Conservation (phyloP, 2,888 invertebrate genomes). For the Rugalucina vietnamica region DNA sequence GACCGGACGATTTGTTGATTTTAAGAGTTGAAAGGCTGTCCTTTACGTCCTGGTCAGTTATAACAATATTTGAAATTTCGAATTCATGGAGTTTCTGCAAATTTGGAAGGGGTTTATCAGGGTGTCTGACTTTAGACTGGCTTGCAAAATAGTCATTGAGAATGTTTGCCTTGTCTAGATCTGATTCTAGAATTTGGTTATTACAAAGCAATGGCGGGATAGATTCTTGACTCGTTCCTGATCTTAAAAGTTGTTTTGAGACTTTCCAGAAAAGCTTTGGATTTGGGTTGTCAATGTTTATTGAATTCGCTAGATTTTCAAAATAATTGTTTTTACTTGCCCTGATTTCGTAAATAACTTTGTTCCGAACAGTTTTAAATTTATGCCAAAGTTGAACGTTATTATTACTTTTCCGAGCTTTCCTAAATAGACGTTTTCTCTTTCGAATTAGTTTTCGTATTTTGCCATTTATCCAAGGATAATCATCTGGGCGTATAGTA, state of each 20-base stretch:
- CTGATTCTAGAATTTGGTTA: not conserved
- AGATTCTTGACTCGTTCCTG: not conserved
- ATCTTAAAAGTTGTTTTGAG: not conserved
- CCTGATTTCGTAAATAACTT: not conserved
- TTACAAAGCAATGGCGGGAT: not conserved
- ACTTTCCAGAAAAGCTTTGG: not conserved
- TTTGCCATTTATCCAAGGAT: not conserved
- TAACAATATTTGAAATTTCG: not conserved
- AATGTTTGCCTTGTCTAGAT: conserved; percentile 1
- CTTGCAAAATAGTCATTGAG: not conserved
- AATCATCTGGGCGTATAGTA: not conserved
- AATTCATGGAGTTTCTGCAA: too few relatives aligned
- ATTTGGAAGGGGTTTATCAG: not conserved
- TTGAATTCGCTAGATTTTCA: not conserved
- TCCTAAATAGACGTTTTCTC: not conserved
- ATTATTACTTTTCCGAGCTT: not conserved
- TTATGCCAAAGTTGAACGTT: not conserved
- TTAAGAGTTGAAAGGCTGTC: not conserved
- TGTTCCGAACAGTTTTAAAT: conserved; percentile 3
- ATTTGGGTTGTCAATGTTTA: not conserved
- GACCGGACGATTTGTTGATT: not conserved
- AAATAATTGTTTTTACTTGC: not conserved
- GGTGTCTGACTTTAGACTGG: not conserved
- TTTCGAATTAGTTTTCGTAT: conserved; percentile 1
- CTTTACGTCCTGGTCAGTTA: not conserved